These are phyloP conservation scores for Heliothis peltigera DNA, from an alignment of 2,888 invertebrate species.

Conservation along the genomic window DNA sequence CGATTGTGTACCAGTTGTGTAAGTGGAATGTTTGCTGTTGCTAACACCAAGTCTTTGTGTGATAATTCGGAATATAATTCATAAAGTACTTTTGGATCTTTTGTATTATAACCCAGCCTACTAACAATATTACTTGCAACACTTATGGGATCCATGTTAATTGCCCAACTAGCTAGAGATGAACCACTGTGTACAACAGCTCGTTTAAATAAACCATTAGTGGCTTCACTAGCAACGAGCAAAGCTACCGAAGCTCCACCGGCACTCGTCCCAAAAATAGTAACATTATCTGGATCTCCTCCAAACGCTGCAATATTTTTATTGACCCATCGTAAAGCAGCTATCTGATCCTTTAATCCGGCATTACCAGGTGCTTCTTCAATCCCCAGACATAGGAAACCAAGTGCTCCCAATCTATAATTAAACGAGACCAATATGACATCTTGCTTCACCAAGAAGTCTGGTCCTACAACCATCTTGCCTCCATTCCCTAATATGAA, in stretches of 20 bases:
- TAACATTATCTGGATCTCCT: conserved; percentile 82
- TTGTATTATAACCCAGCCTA: conserved; percentile 72
- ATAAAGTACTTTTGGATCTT: conserved; percentile 78
- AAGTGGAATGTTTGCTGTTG: conserved; percentile 70
- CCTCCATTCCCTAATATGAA: conserved; percentile 79
- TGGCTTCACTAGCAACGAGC: conserved; percentile 73
- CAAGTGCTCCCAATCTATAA: conserved; percentile 82
- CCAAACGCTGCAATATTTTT: conserved; percentile 83
- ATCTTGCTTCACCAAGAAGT: conserved; percentile 75
- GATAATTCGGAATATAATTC: conserved; percentile 72
- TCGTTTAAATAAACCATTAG: conserved; percentile 78
- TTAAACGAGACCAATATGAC: conserved; percentile 81
- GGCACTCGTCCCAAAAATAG: conserved; percentile 83
- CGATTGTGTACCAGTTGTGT: conserved; percentile 70
- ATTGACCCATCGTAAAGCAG: conserved; percentile 82
- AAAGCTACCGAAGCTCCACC: conserved; percentile 77
- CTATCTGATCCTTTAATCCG: conserved; percentile 82
- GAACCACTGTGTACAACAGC: conserved; percentile 84
- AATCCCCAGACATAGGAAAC: conserved; percentile 81
- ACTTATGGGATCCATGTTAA: conserved; percentile 77
- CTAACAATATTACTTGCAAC: conserved; percentile 76
- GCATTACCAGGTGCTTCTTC: conserved; percentile 84
- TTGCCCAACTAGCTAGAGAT: conserved; percentile 76
- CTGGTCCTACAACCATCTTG: conserved; percentile 74
- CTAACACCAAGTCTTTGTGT: conserved; percentile 68